These are phyloP conservation scores for Drosophila siamana DNA, from an alignment of 2,888 invertebrate genomes.

Conservation along the genomic window DNA sequence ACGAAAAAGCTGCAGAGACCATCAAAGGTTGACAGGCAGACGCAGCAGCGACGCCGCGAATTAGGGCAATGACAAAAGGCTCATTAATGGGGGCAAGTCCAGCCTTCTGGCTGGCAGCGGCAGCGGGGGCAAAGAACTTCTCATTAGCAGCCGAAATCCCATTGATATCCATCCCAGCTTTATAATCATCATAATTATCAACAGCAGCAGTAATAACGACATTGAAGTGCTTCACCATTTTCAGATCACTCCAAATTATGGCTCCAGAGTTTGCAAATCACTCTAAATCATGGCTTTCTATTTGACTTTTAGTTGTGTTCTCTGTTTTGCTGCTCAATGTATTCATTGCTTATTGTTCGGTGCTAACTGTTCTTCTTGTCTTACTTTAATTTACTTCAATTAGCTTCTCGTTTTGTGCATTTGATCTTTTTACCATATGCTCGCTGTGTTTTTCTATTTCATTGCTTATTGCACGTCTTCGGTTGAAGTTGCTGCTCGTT, in stretches of 20 bases:
- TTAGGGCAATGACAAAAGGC: conserved; percentile 34
- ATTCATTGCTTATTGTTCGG: no score
- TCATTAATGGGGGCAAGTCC: conserved; percentile 16
- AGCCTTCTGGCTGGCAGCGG: no score
- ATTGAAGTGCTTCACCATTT: background rate
- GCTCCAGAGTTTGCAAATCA: no score
- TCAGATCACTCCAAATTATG: background rate
- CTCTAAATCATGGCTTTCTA: no score
- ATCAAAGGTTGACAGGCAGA: conserved; percentile 26
- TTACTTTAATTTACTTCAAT: no score
- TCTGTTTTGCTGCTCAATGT: no score
- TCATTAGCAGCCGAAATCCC: background rate
- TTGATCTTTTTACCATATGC: no score
- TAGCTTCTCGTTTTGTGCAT: no score
- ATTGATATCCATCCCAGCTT: background rate
- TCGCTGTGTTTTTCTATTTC: no score
- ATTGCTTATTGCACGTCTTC: no score
- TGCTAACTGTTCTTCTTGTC: background rate
- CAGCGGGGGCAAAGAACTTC: background rate
- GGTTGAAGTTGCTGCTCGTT: no score
- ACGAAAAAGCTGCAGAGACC: background rate
- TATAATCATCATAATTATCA: background rate
- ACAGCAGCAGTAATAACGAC: background rate
- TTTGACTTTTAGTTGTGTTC: background rate
- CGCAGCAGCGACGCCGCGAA: conserved; percentile 1